These are phyloP conservation scores for Palythoa grandiflora DNA, from an alignment of 92 coral and sea anemone species.

Conservation along the genomic window DNA sequence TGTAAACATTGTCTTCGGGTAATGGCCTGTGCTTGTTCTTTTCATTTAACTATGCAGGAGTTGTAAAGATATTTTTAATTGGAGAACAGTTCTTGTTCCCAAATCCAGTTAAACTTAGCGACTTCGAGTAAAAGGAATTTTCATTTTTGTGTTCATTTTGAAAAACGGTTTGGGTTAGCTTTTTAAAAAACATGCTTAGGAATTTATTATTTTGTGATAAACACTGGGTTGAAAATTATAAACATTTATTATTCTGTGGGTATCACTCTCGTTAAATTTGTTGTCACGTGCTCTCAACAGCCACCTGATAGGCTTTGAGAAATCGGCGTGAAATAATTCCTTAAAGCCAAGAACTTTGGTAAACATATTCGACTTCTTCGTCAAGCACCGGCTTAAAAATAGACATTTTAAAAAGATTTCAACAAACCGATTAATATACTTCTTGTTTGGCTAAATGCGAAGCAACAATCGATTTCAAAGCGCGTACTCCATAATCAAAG, in stretches of 20 bases:
- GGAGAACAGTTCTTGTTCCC: neutral
- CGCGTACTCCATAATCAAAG: conserved; percentile 59
- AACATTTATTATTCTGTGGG: neutral
- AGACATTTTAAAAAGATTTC: conserved; percentile 41
- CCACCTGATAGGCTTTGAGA: conserved; percentile 32
- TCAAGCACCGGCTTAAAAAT: conserved; percentile 42
- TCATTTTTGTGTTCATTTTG: neutral
- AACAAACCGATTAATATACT: conserved; percentile 51
- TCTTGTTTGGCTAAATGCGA: conserved; percentile 49
- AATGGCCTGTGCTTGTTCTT: conserved; percentile 62
- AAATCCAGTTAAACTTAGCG: conserved; percentile 11
- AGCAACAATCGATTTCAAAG: conserved; percentile 49
- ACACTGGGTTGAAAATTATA: neutral
- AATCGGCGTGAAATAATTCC: conserved; percentile 31
- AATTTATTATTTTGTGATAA: conserved; percentile 4
- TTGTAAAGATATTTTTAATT: conserved; percentile 46
- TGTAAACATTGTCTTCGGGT: conserved; percentile 80
- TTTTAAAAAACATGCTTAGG: neutral
- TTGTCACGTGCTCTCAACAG: conserved; percentile 18
- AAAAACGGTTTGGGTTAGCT: neutral
- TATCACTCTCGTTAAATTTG: neutral
- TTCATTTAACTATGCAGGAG: conserved; percentile 38
- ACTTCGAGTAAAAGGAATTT: neutral
- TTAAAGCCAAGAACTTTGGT: conserved; percentile 47
- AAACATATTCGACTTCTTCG: conserved; percentile 42